Base-by-base conservation (phyloP, 2,113 vertebrate genomes). In the Sylvia atricapilla region DNA sequence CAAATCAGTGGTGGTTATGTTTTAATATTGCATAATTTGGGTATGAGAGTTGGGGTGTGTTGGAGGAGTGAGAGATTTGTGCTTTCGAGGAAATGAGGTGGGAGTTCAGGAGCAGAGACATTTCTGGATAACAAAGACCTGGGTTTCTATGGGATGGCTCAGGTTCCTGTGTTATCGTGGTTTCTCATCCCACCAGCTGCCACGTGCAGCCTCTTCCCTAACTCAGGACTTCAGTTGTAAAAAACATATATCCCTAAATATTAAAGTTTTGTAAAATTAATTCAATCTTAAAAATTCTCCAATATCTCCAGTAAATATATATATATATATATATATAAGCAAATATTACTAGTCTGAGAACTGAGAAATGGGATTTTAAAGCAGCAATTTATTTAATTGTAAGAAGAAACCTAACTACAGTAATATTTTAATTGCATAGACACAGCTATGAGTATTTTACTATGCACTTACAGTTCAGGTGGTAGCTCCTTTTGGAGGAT, bases 151-250 rank as follows among this genome's bases (percentile, higher is more conserved):
- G 1, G 27, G 13, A 18, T 56, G 55, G 53, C 53, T 31, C n/a
- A 74, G 47, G 25, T 35, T 82, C 19, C 37, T 33, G 49, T 14
- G 27, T 20, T 60, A n/a, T 9, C 0, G 0, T 39, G 7, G 12
- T 17, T 93, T 88, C 56, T 56, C 78, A 59, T 7, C 3, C 47
- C 47, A 21, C 5, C 59, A 87, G 31, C 13, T 84, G 33, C 73
- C 46, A 37, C 22, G 16, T 10, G 11, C n/a, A 87, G 31, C 37
- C 43, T 67, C 28, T 30, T 78, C 28, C 56, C 56, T 70, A 74
- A 62, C 19, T 67, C 2, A 1, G 24, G 28, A 39, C 43, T 78
- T 67, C 22, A 63, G n/a, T 0, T 46, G 28, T 35, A 66, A 82
- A 84, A 87, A 91, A 67, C 1, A 2, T 12, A 46, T 14, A 43